Conservation (phyloP, 2,797 vertebrate genomes). For the Leptoclinus maculatus region DNA sequence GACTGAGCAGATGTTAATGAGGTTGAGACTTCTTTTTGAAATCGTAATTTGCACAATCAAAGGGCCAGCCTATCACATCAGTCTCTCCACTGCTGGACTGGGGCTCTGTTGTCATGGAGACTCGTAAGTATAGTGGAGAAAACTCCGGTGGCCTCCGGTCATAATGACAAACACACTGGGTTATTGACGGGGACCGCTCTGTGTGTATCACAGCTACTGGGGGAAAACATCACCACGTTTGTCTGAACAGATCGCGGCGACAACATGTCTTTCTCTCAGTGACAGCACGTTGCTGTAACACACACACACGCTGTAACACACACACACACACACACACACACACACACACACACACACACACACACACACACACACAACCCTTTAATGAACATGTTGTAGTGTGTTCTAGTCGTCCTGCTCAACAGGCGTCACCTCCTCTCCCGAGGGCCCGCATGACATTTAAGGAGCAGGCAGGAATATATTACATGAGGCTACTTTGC, state of each 20-base stretch:
- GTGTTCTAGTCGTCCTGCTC: background rate
- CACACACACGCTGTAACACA: background rate
- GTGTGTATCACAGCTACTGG: conserved; percentile 45
- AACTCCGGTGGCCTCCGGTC: conserved; percentile 53
- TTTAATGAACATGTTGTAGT: conserved; percentile 14
- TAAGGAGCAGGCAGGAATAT: conserved; percentile 9
- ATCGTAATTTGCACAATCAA: conserved; percentile 33
- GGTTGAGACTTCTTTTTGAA: conserved; percentile 9
- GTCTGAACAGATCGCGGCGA: conserved; percentile 44
- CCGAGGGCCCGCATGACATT: conserved; percentile 42
- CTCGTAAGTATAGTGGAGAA: conserved; percentile 72
- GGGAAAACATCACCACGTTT: conserved; percentile 47
- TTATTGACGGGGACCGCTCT: conserved; percentile 52
- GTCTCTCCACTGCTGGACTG: conserved; percentile 48
- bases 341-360: too few relatives aligned
- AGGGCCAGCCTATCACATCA: conserved; percentile 4
- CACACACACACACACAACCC: background rate
- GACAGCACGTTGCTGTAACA: conserved; percentile 31
- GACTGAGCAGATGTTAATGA: conserved; percentile 29
- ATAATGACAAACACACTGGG: conserved; percentile 54
- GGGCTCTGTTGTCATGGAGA: conserved; percentile 79
- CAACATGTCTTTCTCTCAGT: conserved; percentile 38
- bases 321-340: too few relatives aligned
- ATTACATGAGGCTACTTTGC: conserved; percentile 1
- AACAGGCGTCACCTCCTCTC: conserved; percentile 5